Base-by-base conservation (phyloP, 2,113 vertebrate species). In the Chitala chitala region DNA sequence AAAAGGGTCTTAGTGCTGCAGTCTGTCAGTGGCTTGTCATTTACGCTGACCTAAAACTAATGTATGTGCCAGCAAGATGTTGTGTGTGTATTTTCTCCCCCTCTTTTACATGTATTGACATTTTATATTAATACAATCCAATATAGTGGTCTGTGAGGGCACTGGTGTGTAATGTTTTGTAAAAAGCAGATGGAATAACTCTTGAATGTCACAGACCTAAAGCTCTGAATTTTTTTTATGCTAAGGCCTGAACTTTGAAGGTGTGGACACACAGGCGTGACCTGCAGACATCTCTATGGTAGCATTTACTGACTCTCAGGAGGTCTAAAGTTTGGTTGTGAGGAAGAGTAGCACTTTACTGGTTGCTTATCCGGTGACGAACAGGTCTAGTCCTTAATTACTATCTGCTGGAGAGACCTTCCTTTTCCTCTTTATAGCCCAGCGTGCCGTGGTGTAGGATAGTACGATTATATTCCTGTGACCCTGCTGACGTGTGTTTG, bases 21-120 rank as follows among this genome's bases (percentile, higher is more conserved):
- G 24, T 70, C 55, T 40, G 66, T 75, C 66, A 61, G 66, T 63
- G 65, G 53, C 61, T 68, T 73, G 66, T 77, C 71, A 68, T 77
- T 40, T 46, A 40, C 53, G 53, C 68, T 46, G 44, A 56, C 61
- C 66, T 74, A 38, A 77, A 40, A 50, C 59, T n/a, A 38, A 54
- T 53, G 29, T 63, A 46, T 63, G 59, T 63, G 48, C 72, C 22
- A 33, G 69, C 61, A 26, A 54, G 71, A 56, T 64, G 38, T 24
- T 24, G 6, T 68, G 36, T 38, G n/a, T 66, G 46, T 66, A 66
- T 44, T 5, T 46, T 46, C 12, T 46, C 5, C 12, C 12, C 38
- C 17, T 63, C 38, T 63, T 63, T 36, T 36, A 33, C 59, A 63
- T 63, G 24, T 66, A 66, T 44, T 44, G 64, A 44, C 38, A 33